These are phyloP conservation scores for Lycia hirtaria DNA, from an alignment of 2,888 invertebrate species.

Conservation along the genomic window DNA sequence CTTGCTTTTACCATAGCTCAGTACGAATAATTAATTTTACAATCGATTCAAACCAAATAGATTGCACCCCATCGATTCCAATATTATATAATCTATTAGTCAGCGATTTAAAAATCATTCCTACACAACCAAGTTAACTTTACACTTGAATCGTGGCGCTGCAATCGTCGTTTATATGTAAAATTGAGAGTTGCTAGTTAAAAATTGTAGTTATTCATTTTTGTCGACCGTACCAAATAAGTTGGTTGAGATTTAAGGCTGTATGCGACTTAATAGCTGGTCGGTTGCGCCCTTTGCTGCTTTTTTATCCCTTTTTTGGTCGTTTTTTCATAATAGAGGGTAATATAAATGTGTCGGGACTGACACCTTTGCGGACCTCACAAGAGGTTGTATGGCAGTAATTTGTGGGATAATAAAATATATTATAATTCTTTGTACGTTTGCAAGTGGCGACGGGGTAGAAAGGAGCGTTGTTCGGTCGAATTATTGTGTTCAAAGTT, in stretches of 20 bases:
- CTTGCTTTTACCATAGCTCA: slow-evolving; percentile 24
- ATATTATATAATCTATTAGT: slow-evolving; percentile 80
- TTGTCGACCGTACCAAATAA: background rate
- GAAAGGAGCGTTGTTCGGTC: background rate
- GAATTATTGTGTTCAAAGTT: background rate
- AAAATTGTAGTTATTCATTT: background rate
- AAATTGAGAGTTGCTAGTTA: background rate
- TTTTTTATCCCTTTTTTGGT: slow-evolving; percentile 52
- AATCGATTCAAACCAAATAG: slow-evolving; percentile 47
- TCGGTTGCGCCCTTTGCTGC: slow-evolving; percentile 64
- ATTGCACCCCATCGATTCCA: slow-evolving; percentile 64
- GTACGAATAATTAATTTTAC: slow-evolving; percentile 46
- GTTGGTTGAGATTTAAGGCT: slow-evolving; percentile 51
- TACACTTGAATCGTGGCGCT: background rate
- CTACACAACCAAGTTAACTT: slow-evolving; percentile 27
- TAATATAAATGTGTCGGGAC: slow-evolving; percentile 80
- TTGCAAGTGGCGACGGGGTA: slow-evolving; percentile 50
- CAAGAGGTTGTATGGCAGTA: slow-evolving; percentile 70
- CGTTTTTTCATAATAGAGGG: slow-evolving; percentile 74
- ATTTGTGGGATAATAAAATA: slow-evolving; percentile 81
- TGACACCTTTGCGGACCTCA: slow-evolving; percentile 83
- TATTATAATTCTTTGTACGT: slow-evolving; percentile 65
- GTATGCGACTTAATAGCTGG: slow-evolving; percentile 52
- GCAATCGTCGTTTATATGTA: background rate
- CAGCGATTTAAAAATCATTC: slow-evolving; percentile 73